Evolutionary conservation across 2,888 invertebrate genomes (phyloP).

Genomic region (Melieria crassipennis): DNA sequence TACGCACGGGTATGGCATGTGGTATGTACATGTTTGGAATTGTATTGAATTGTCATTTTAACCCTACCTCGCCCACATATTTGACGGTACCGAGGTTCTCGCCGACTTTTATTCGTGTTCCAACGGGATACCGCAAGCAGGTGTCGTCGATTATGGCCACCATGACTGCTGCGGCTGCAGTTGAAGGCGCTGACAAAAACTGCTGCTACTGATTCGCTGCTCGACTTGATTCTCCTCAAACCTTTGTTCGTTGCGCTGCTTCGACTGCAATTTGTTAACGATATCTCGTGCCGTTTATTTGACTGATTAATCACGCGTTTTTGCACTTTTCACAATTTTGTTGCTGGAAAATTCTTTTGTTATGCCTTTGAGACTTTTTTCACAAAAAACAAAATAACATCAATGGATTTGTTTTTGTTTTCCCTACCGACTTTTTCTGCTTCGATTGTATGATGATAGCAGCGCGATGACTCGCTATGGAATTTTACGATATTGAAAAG

Average conservation of each 20-base stretch:
- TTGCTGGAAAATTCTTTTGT: slow-evolving; percentile 1
- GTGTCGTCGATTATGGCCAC: slow-evolving; percentile 64
- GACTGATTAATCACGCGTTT: neutral
- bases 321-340: slow-evolving; percentile 20
- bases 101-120: slow-evolving; percentile 60
- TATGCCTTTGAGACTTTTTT: slow-evolving; percentile 3
- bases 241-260: slow-evolving; percentile 1
- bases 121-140: slow-evolving; percentile 61
- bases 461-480: too few species aligned
- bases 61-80: slow-evolving; percentile 76
- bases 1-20: slow-evolving; percentile 35
- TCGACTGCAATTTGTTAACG: neutral
- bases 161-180: slow-evolving; percentile 59
- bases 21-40: neutral
- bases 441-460: neutral
- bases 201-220: neutral
- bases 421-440: slow-evolving; percentile 24
- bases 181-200: neutral
- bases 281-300: neutral
- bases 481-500: neutral
- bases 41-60: slow-evolving; percentile 47
- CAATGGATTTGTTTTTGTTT: slow-evolving; percentile 36
- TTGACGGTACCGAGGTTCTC: slow-evolving; percentile 72
- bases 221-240: neutral
- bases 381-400: slow-evolving; percentile 25